A percentile compares a stretch with the other conserved stretches of the same genome.
Evolutionary conservation across 2,888 invertebrate species (phyloP).

Genomic region (Sympetrum striolatum): DNA sequence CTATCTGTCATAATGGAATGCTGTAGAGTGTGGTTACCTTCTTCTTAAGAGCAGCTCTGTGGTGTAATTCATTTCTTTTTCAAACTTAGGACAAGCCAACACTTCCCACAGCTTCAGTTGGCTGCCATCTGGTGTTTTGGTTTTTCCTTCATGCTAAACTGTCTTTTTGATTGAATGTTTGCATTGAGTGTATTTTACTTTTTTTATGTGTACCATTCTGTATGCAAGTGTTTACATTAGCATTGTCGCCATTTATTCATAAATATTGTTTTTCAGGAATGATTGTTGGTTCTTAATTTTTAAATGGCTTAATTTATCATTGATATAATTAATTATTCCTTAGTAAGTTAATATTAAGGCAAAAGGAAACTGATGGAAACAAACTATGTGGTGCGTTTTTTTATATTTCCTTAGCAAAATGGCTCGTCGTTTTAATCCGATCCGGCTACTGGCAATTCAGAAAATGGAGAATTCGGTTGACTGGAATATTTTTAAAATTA

Average conservation of each 20-base stretch:
- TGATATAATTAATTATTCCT: background rate
- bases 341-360: background rate
- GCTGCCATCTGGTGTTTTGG: constrained; percentile 22
- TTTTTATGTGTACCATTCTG: background rate
- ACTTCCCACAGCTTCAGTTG: constrained; percentile 13
- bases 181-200: background rate
- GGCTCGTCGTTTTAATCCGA: no score
- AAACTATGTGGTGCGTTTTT: background rate
- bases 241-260: background rate
- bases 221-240: constrained; percentile 2
- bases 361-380: constrained; percentile 5
- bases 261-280: constrained; percentile 22
- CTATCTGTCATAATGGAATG: no score
- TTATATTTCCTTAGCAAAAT: no score
- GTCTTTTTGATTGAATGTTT: constrained; percentile 16
- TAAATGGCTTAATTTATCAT: background rate
- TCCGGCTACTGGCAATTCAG: background rate
- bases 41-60: no score
- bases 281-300: background rate
- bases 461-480: no score
- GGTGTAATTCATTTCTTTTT: no score
- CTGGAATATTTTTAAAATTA: no score
- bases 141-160: background rate
- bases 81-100: no score
- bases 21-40: no score